These are phyloP conservation scores for Meteorus cinctellus DNA, from an alignment of 2,888 invertebrate genomes.

Conservation along the genomic window DNA sequence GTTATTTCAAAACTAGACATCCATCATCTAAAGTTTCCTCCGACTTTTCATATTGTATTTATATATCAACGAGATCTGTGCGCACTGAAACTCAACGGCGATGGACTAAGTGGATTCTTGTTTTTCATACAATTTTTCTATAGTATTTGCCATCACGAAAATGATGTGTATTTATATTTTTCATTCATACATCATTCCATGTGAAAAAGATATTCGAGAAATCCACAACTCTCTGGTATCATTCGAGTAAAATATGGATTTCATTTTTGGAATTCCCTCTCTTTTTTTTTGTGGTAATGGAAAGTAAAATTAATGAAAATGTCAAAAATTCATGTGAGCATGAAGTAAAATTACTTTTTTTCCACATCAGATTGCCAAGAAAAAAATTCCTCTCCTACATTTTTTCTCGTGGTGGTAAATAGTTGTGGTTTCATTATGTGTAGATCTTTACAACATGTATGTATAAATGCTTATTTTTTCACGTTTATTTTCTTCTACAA, in stretches of 20 bases:
- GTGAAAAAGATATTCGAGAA: too few species aligned
- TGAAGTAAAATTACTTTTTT: background rate
- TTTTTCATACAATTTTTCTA: background rate
- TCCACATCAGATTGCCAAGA: background rate
- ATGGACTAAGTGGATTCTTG: slow-evolving; percentile 12
- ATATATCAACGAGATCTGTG: background rate
- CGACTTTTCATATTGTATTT: background rate
- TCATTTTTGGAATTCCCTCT: background rate
- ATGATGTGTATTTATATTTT: background rate
- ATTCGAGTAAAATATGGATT: too few species aligned
- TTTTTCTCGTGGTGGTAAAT: background rate
- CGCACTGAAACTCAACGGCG: slow-evolving; percentile 17
- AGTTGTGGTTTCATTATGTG: background rate
- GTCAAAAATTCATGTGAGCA: background rate
- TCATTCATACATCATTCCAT: slow-evolving; percentile 5
- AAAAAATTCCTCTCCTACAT: background rate
- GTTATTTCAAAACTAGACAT: slow-evolving; percentile 32
- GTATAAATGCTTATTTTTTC: background rate
- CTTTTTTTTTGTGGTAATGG: background rate
- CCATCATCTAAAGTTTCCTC: slow-evolving; percentile 21
- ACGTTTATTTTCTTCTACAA: background rate
- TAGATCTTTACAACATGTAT: background rate
- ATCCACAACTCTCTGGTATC: too few species aligned
- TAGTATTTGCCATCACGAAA: background rate
- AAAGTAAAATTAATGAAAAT: background rate